Evolutionary conservation across 2,113 vertebrate species (phyloP).

Genomic region (Leptocoma aspasia): DNA sequence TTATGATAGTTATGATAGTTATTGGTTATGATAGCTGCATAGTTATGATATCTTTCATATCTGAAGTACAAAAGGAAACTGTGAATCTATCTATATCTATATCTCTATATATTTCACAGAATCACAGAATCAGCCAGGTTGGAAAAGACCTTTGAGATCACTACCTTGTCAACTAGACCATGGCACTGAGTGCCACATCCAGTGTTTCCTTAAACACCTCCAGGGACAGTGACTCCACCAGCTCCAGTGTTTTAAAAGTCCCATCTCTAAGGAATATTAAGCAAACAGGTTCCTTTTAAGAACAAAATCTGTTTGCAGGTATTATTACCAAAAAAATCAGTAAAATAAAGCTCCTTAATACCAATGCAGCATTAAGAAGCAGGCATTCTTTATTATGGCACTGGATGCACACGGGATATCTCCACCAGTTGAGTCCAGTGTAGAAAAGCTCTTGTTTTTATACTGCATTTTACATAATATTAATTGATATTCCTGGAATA

Average conservation of each 20-base stretch:
- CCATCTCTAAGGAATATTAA: background rate
- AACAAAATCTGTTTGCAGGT: background rate
- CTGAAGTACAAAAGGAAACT: background rate
- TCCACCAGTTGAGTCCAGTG: background rate
- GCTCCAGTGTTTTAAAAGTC: background rate
- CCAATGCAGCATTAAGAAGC: background rate
- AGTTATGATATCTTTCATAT: background rate
- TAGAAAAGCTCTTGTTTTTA: background rate
- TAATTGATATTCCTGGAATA: background rate
- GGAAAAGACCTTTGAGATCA: background rate
- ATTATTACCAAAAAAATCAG: background rate
- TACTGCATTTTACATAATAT: background rate
- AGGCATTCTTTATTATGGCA: background rate
- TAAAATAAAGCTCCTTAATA: background rate
- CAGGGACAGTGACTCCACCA: background rate
- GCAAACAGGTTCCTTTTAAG: background rate
- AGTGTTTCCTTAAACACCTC: background rate
- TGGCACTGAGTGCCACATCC: background rate
- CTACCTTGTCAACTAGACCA: rapidly evolving
- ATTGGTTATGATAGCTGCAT: no score
- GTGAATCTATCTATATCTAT: background rate
- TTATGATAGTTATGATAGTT: no score
- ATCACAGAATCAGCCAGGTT: background rate
- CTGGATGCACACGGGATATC: background rate
- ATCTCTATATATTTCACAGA: background rate